Evolutionary conservation across 1,140 invertebrate species (phyloP), one percentile per base, ranked within the genome.

Genomic region (Chironomus striatipennis): DNA sequence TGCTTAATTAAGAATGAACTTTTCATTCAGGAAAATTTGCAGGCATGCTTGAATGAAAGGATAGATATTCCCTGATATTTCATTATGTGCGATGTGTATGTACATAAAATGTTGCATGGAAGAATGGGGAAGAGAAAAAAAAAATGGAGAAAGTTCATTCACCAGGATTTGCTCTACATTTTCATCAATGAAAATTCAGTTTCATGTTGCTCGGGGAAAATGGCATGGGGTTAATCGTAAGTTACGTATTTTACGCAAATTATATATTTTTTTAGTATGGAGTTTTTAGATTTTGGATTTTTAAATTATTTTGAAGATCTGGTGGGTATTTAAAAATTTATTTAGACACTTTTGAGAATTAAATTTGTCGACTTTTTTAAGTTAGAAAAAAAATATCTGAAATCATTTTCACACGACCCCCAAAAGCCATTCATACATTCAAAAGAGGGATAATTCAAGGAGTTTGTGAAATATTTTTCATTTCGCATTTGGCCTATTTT

Each of bases 131-230:
- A 15, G 1, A 57, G 47, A 57, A 57, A 57, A 57, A 70, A 70
- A 57, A 57, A 57, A 57, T 10, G n/a, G 9, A n/a, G 47, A 57
- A 70, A 70, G 65, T 70, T 70, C 65, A 70, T 70, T 70, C 65
- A 70, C 65, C 17, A 21, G 4, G n/a, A 70, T 70, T 8, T 70
- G 65, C 18, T 17, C 65, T 18, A 70, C 65, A 20, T 70, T 70
- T 70, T 21, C 65, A 70, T 70, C 65, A 70, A 70, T 70, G 65
- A 70, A 70, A 20, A 18, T 18, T 3, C n/a, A n/a, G 47, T 57
- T n/a, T 34, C 24, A 5, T 34, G 24, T 34, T 34, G 24, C 5
- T 34, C 2, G 5, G 5, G 24, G 24, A 34, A 34, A 34, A 34
- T 34, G 24, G 24, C 24, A 34, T 34, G 24, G 24, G 24, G 24